Evolutionary conservation across 2,797 vertebrate genomes (phyloP).

Genomic region (Lateolabrax maculatus): DNA sequence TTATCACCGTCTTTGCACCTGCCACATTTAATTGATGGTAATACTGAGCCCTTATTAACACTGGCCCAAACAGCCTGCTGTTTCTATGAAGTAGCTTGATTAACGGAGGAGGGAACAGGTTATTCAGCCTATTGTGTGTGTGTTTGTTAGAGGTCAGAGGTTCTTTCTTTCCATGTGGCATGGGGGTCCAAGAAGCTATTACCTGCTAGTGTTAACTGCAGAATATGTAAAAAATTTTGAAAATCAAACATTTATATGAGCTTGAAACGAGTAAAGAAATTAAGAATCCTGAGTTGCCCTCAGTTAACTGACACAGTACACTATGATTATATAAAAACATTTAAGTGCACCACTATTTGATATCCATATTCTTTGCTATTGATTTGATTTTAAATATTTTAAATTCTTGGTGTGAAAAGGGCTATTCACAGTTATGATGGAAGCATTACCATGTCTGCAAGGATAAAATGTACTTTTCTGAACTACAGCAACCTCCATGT

Average conservation of each 20-base stretch:
- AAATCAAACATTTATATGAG: not conserved
- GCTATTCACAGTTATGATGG: constrained; percentile 1
- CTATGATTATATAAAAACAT: not conserved
- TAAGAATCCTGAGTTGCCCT: not conserved
- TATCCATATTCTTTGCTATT: not conserved
- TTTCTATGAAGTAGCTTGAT: constrained; percentile 25
- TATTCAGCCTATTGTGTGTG: not conserved
- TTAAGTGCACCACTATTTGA: not conserved
- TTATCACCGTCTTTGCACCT: not conserved
- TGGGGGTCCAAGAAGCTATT: not conserved
- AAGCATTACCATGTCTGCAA: constrained; percentile 16
- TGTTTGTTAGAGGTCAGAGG: not conserved
- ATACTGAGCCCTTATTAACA: constrained; percentile 7
- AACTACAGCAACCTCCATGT: constrained; percentile 1
- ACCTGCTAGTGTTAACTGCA: not conserved
- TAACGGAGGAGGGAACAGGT: not conserved
- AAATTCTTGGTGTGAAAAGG: not conserved
- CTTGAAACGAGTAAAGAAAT: too few species aligned
- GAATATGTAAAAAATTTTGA: not conserved
- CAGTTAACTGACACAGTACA: not conserved
- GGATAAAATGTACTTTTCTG: constrained; percentile 10
- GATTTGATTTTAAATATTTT: constrained; percentile 8
- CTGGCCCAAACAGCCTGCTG: not conserved
- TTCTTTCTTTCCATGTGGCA: not conserved
- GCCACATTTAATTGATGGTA: constrained; percentile 7